Percentiles rank a stretch among this genome's conserved stretches.
phyloP scores from a whole-genome alignment of 2,113 vertebrate genomes.

The Callorhinus ursinus region DNA sequence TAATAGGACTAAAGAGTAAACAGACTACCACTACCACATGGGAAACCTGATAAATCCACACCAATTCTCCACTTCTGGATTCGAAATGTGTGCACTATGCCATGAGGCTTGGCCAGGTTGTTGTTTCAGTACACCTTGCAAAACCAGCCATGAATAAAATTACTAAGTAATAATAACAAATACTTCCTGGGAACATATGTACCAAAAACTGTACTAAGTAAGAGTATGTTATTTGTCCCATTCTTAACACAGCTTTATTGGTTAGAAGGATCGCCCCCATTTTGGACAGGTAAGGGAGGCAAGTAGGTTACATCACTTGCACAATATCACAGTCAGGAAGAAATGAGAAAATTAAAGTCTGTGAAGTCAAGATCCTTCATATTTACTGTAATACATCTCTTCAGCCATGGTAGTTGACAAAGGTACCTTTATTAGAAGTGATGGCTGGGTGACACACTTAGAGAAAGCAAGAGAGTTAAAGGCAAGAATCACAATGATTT shows the following conservation, averaged over 20 bases:
- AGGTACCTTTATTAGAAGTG: background rate
- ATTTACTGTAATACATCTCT: background rate
- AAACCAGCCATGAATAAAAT: background rate
- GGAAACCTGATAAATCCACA: background rate
- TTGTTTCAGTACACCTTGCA: background rate
- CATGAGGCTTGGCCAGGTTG: background rate
- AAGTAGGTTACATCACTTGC: background rate
- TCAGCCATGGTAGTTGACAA: background rate
- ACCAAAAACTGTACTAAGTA: background rate
- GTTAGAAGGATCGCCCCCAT: background rate
- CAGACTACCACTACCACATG: accelerated
- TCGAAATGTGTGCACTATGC: background rate
- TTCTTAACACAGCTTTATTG: background rate
- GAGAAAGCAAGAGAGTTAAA: background rate
- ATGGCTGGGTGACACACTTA: background rate
- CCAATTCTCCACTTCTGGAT: background rate
- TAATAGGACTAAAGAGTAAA: background rate
- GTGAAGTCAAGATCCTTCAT: background rate
- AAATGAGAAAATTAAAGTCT: background rate
- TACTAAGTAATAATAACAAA: background rate
- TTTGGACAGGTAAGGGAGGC: background rate
- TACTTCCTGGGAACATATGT: background rate
- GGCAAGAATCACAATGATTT: background rate
- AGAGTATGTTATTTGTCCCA: background rate
- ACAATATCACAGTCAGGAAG: background rate